phyloP scores from a whole-genome alignment of 2,113 vertebrate genomes.

The Rattus norvegicus region GRCr8 NC_086024.1:40896501-40897000 shows the following conservation, averaged over 20 bases:
- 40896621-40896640: conserved; percentile 70
- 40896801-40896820: neutral
- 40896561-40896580: conserved; percentile 69
- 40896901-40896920: neutral
- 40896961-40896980: neutral
- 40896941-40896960: too few relatives aligned
- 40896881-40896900: neutral
- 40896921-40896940: neutral
- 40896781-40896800: neutral
- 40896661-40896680: conserved; percentile 61
- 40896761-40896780: neutral
- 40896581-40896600: conserved; percentile 77
- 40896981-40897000: neutral
- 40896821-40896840: neutral
- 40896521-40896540: conserved; percentile 77
- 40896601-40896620: conserved; percentile 75
- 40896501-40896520: conserved; percentile 79
- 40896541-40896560: conserved; percentile 66
- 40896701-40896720: conserved; percentile 31
- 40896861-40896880: neutral
- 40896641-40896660: conserved; percentile 70
- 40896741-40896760: conserved; percentile 9
- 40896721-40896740: conserved; percentile 13
- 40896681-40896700: conserved; percentile 31
- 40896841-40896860: neutral